These are phyloP conservation scores for Craniophora ligustri DNA, from an alignment of 2,888 invertebrate species.

Conservation along the genomic window DNA sequence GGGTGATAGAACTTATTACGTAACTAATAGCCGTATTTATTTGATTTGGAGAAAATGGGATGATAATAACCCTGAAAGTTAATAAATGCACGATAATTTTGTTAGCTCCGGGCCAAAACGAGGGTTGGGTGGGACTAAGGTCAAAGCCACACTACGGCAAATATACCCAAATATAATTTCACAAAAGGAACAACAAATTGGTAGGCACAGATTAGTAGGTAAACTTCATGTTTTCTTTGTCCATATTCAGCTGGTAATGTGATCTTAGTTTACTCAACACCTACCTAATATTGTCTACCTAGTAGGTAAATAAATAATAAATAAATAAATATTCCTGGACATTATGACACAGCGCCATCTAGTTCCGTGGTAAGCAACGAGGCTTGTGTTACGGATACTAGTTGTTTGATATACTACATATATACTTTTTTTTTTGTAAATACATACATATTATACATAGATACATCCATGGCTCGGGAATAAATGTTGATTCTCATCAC, in stretches of 20 bases:
- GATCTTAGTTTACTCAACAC: neutral
- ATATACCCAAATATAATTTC: neutral
- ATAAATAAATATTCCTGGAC: too few species aligned
- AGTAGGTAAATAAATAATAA: too few species aligned
- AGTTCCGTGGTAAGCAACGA: too few species aligned
- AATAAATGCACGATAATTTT: slow-evolving; percentile 20
- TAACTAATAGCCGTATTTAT: slow-evolving; percentile 2
- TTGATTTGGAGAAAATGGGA: slow-evolving; percentile 1
- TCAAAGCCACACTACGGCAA: slow-evolving; percentile 17
- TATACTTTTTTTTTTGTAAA: too few species aligned
- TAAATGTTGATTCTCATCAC: too few species aligned
- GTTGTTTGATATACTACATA: too few species aligned
- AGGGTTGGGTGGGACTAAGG: slow-evolving; percentile 7
- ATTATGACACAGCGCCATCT: too few species aligned
- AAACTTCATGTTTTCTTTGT: neutral
- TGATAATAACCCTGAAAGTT: slow-evolving; percentile 17
- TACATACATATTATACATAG: too few species aligned
- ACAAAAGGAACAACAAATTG: slow-evolving; percentile 1
- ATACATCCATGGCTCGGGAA: too few species aligned
- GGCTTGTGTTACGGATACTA: too few species aligned
- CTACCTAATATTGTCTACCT: too few species aligned
- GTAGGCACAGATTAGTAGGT: neutral
- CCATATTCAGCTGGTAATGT: neutral
- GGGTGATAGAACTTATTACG: slow-evolving; percentile 2
- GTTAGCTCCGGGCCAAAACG: slow-evolving; percentile 9